A percentile compares a stretch with the other conserved stretches of the same genome.
Evolutionary conservation across 35 echinoderm and acorn worm genomes (phyloP).

Genomic region (Heliocidaris tuberculata): DNA sequence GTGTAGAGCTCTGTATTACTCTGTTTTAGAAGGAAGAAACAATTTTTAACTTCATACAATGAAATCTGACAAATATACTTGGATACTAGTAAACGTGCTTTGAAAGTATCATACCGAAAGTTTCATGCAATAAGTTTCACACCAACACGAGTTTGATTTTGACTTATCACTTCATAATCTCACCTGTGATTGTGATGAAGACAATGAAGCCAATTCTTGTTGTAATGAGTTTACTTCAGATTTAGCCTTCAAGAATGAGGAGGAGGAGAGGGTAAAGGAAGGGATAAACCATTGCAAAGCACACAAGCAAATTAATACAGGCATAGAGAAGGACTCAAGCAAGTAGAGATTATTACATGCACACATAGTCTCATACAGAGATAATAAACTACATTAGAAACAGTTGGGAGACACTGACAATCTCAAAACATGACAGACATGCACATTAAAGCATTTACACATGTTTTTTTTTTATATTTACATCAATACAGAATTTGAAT

Average conservation of each 20-base stretch:
- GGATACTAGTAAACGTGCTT: too few species aligned
- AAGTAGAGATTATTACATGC: not conserved
- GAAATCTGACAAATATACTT: too few species aligned
- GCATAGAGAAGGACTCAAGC: not conserved
- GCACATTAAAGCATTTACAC: not conserved
- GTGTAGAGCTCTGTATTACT: too few species aligned
- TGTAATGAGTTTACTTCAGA: constrained; percentile 52
- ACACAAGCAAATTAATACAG: constrained; percentile 3
- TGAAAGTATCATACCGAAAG: not conserved
- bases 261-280: not conserved
- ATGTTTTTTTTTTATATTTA: not conserved
- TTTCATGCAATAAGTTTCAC: not conserved
- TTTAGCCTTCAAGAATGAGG: constrained; percentile 41
- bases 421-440: not conserved
- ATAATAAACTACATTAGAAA: not conserved
- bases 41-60: too few species aligned
- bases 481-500: not conserved
- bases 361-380: not conserved
- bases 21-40: too few species aligned
- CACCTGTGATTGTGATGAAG: not conserved
- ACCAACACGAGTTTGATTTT: not conserved
- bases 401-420: not conserved
- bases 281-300: not conserved
- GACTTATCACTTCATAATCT: not conserved
- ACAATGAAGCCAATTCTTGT: constrained; percentile 35